Conservation (phyloP, 1,140 invertebrate species). For the Anoplolepis gracilipes region DNA sequence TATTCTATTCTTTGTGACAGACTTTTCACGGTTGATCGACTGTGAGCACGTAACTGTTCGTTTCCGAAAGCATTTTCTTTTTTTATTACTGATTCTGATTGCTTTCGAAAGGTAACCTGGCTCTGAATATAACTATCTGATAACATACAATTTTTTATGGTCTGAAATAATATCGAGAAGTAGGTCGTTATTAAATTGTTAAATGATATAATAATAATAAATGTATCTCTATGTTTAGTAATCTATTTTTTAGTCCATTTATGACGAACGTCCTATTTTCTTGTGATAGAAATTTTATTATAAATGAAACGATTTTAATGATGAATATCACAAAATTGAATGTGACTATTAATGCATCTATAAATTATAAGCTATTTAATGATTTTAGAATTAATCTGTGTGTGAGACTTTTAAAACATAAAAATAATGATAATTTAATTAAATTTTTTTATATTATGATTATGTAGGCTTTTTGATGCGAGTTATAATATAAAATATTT, state of each 20-base stretch:
- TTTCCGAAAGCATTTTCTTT: constrained; percentile 50
- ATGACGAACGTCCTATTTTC: neutral
- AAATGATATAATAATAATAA: too few relatives aligned
- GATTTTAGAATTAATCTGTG: too few relatives aligned
- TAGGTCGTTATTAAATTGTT: neutral
- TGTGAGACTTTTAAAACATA: too few relatives aligned
- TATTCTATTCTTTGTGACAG: constrained; percentile 34
- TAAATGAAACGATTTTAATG: neutral
- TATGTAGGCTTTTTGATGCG: too few relatives aligned
- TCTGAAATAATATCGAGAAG: neutral
- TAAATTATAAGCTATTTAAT: too few relatives aligned
- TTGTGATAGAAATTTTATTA: neutral
- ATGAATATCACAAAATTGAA: neutral
- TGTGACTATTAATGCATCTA: too few relatives aligned
- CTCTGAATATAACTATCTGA: constrained; percentile 5
- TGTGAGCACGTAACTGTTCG: constrained; percentile 30
- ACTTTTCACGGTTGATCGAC: constrained; percentile 64
- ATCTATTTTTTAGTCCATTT: neutral
- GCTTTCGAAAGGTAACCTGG: constrained; percentile 26
- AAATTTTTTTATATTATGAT: too few relatives aligned
- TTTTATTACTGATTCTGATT: constrained; percentile 1
- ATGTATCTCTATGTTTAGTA: too few relatives aligned
- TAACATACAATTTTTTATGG: constrained; percentile 10
- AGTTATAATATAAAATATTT: too few relatives aligned
- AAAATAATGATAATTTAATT: too few relatives aligned